Evolutionary conservation across 2,797 vertebrate genomes (phyloP).

Genomic region (Thripadectes ignobilis): DNA sequence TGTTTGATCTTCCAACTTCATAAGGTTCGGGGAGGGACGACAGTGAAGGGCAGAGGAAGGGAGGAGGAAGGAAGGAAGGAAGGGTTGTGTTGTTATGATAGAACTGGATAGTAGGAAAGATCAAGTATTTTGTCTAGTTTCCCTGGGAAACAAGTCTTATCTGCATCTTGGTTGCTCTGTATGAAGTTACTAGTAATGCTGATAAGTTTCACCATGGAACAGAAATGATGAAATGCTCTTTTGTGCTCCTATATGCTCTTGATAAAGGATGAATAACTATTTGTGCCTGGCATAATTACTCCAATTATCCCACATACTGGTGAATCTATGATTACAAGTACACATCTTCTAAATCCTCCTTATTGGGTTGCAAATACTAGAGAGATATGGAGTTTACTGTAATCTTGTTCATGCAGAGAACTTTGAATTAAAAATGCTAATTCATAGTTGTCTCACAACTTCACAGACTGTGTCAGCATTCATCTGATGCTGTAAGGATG

Average conservation of each 20-base stretch:
- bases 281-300: slow-evolving; percentile 31
- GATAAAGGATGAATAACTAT: slow-evolving; percentile 49
- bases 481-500: neutral
- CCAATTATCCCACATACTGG: neutral
- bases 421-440: neutral
- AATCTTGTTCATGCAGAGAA: neutral
- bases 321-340: neutral
- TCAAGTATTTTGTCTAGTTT: slow-evolving; percentile 60
- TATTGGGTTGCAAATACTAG: neutral
- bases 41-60: neutral
- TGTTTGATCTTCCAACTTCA: slow-evolving; percentile 57
- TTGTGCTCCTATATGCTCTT: slow-evolving; percentile 36
- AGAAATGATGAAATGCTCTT: slow-evolving; percentile 55
- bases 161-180: slow-evolving; percentile 47
- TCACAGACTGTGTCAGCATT: neutral
- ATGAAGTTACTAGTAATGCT: slow-evolving; percentile 49
- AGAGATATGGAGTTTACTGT: neutral
- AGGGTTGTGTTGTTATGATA: slow-evolving; percentile 61
- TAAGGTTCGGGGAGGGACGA: neutral
- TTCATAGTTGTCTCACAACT: neutral
- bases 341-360: neutral
- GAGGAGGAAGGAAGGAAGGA: slow-evolving; percentile 64
- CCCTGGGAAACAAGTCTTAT: slow-evolving; percentile 61
- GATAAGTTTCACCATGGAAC: slow-evolving; percentile 45
- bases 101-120: slow-evolving; percentile 56